A percentile compares a stretch with the other conserved stretches of the same genome.
These are phyloP conservation scores for Sternarchorhynchus goeldii DNA, from an alignment of 2,797 vertebrate species.

Conservation along the genomic window DNA sequence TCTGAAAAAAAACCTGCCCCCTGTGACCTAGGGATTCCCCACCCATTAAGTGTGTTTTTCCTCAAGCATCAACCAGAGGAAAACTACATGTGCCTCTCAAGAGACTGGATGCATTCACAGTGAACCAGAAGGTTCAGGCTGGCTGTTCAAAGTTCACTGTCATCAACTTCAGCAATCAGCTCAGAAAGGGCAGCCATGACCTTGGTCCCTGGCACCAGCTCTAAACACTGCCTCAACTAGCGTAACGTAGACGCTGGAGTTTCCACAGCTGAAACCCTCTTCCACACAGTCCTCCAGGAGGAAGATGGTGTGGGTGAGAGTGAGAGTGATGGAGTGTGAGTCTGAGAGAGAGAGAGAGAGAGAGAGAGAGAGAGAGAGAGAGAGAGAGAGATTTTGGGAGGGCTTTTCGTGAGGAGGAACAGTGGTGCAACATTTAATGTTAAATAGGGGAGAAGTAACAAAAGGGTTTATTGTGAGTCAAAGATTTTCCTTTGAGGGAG, in stretches of 20 bases:
- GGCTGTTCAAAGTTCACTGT: slow-evolving; percentile 49
- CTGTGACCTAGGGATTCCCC: slow-evolving; percentile 57
- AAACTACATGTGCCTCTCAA: slow-evolving; percentile 25
- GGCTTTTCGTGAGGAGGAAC: slow-evolving; percentile 3
- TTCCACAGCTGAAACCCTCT: slow-evolving; percentile 44
- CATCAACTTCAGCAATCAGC: slow-evolving; percentile 44
- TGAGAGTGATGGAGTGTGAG: slow-evolving; percentile 10
- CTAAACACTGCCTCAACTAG: slow-evolving; percentile 49
- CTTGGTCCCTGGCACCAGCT: slow-evolving; percentile 49
- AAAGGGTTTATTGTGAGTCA: slow-evolving; percentile 60
- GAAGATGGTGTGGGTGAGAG: neutral
- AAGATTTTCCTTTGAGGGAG: slow-evolving; percentile 31
- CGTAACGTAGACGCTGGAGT: slow-evolving; percentile 54
- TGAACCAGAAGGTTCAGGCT: slow-evolving; percentile 34
- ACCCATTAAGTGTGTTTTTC: slow-evolving; percentile 44
- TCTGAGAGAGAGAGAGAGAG: neutral
- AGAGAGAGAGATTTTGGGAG: slow-evolving; percentile 27
- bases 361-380: slow-evolving; percentile 4
- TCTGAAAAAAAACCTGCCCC: slow-evolving; percentile 44
- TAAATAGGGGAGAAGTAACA: slow-evolving; percentile 52
- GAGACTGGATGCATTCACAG: slow-evolving; percentile 28
- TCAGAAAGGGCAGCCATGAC: slow-evolving; percentile 50
- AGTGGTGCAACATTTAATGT: slow-evolving; percentile 43
- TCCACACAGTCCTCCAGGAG: slow-evolving; percentile 3
- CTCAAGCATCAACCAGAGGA: slow-evolving; percentile 18